Evolutionary conservation across 2,113 vertebrate species (phyloP), one percentile per base, ranked within the genome.

Genomic region (Xyliphius kryptos): DNA sequence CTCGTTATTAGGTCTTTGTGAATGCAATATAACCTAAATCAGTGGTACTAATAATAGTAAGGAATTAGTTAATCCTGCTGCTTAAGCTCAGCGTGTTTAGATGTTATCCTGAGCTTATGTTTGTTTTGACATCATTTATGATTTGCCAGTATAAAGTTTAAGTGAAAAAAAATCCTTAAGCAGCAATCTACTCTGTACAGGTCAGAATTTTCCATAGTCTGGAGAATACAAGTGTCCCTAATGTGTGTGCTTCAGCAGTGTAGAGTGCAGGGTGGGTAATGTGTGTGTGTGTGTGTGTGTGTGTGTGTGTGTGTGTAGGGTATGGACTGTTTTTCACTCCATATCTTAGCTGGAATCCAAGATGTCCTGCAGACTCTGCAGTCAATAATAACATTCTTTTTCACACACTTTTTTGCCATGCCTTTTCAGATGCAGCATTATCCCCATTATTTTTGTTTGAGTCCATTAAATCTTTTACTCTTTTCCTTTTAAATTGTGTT

Each of bases 341-440:
- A 80, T 79, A 70, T 14, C 58, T 8, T 70, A 74, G 78, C 79
- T 78, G 75, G 77, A 83, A 69, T 74, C 80, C 76, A 64, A 69
- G 68, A 77, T 69, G 5, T 52, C 76, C 74, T 62, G 69, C 70
- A 43, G 74, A 60, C 67, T 58, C 16, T 52, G 40, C 21, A 66
- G 76, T 81, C 77, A 37, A 82, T 83, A 63, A 57, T 62, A 69
- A 73, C 62, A 79, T 48, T 54, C 59, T 21, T 57, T 26, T 70
- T 71, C 60, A 62, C 60, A n/a, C 71, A 66, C 62, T 69, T 62
- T 56, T 66, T 77, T 41, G 7, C 7, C 26, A 32, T 32, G 26
- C 26, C 26, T 32, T 32, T 6, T 32, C 26, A 32, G 26, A 32
- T 32, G 26, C 26, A 32, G 4, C 26, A 6, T 32, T 32, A 5